Evolutionary conservation across 2,797 vertebrate species (phyloP), one percentile per base, ranked within the genome.

Genomic region (Chloroceryle inda): DNA sequence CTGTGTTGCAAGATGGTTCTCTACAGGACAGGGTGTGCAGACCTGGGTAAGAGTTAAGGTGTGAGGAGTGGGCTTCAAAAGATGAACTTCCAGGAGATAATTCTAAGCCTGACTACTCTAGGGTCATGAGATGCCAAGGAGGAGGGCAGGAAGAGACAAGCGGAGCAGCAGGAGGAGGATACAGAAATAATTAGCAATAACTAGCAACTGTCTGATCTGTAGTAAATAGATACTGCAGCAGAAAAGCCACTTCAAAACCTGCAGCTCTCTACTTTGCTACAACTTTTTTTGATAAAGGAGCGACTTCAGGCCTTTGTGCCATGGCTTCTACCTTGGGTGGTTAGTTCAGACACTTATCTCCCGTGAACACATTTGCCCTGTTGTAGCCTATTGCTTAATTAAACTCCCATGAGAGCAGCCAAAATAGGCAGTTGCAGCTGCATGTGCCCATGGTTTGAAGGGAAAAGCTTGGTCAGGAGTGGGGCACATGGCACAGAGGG

Each of bases 311-410:
- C 69, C 75, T 81, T 92, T 61, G n/a, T 45, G 47, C 17, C 11
- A 13, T 49, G 42, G 72, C 78, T 6, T 33, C 7, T 87, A 64
- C 56, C 35, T 16, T 56, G 55, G 45, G 35, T 74, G 73, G 71
- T 84, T 92, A 94, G 90, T 75, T 94, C 55, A 80, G 50, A 67
- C 91, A 9, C 88, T 96, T 95, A 96, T 96, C 96, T 92, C 13
- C 5, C 33, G 22, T 37, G 61, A 97, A 91, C 93, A 96, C 67
- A 40, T 37, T 62, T 80, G 90, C 81, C 53, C 75, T 85, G 74
- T 88, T 59, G 24, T 49, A 67, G 55, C 23, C 55, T 85, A 7
- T 77, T 71, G 44, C 92, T 94, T 97, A 96, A 97, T 96, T 94
- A 91, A 95, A 82, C 47, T 88, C 92, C 73, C 87, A 79, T 59